Percentiles rank a stretch among this genome's conserved stretches.
Evolutionary conservation across 2,113 vertebrate genomes (phyloP).

Genomic region (Polypterus senegalus): DNA sequence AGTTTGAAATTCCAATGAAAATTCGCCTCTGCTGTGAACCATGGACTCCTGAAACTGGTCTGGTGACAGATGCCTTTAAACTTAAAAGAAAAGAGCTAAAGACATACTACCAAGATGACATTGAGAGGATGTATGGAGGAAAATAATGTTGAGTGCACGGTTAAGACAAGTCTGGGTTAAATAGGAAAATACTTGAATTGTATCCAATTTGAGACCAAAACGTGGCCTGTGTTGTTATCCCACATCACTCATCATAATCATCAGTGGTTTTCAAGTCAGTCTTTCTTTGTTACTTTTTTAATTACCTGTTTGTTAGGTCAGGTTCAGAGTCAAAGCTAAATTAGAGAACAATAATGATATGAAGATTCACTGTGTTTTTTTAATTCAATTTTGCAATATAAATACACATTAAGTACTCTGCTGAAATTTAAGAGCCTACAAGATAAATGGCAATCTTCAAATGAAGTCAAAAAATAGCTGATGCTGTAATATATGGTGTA

Average conservation of each 20-base stretch:
- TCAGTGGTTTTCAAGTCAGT: conserved; percentile 6
- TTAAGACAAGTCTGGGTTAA: conserved; percentile 44
- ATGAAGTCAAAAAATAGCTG: too few species aligned
- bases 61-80: conserved; percentile 94
- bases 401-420: too few species aligned
- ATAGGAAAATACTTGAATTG: conserved; percentile 58
- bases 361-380: too few species aligned
- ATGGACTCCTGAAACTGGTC: conserved; percentile 87
- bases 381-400: too few species aligned
- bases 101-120: conserved; percentile 72
- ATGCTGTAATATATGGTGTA: too few species aligned
- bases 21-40: conserved; percentile 76
- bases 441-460: too few species aligned
- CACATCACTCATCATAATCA: conserved; percentile 21
- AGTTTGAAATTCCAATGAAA: conserved; percentile 87
- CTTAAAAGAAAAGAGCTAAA: conserved; percentile 87
- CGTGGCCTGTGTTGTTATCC: conserved; percentile 1
- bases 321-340: neutral
- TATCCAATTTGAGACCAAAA: conserved; percentile 44
- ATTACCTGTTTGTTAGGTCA: neutral
- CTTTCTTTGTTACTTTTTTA: conserved; percentile 16
- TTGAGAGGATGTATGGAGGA: conserved; percentile 79
- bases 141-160: conserved; percentile 37
- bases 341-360: too few species aligned
- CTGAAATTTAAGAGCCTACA: too few species aligned